phyloP scores from a whole-genome alignment of 2,797 vertebrate genomes.

The Varecia variegata region DNA sequence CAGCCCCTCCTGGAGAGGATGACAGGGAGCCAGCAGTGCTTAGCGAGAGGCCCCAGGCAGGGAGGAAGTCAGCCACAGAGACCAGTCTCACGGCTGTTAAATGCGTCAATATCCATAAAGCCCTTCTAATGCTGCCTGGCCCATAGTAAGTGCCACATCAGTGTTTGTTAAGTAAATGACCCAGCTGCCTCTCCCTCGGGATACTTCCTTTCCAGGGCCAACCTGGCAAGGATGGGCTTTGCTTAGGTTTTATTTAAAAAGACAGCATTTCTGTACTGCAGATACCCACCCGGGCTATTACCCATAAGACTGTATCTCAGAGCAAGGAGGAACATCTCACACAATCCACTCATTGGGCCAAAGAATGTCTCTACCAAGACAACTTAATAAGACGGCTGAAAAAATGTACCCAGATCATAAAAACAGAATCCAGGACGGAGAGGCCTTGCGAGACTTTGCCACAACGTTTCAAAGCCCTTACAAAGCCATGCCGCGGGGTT shows the following conservation, averaged over 20 bases:
- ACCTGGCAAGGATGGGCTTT: not conserved
- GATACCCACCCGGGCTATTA: not conserved
- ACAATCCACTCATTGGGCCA: not conserved
- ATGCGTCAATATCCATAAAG: not conserved
- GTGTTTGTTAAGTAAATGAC: not conserved
- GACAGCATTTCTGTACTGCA: not conserved
- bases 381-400: not conserved
- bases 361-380: not conserved
- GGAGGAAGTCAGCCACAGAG: not conserved
- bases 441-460: not conserved
- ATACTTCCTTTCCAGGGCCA: not conserved
- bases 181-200: not conserved
- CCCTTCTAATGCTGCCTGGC: not conserved
- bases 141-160: rapidly evolving
- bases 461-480: not conserved
- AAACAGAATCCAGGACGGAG: not conserved
- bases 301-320: not conserved
- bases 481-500: not conserved
- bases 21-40: not conserved
- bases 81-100: not conserved
- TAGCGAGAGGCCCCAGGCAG: not conserved
- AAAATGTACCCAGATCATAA: not conserved
- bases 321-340: not conserved
- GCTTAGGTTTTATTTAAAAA: not conserved
- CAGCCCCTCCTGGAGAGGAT: not conserved